Conservation (phyloP, 2,797 vertebrate genomes). For the Spinibarbus caldwelli region DNA sequence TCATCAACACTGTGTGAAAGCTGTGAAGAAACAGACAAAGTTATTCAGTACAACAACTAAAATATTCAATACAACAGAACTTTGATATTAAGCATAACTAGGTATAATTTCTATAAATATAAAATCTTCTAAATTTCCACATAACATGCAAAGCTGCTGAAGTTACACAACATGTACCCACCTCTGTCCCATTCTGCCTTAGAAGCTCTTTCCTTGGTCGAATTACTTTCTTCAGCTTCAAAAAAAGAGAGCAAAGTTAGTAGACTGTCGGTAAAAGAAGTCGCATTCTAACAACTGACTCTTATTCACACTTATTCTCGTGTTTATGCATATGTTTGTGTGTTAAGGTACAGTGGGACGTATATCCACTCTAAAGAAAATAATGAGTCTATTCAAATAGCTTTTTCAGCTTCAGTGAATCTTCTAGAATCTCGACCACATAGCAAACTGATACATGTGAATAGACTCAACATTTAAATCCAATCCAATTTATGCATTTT, state of each 20-base stretch:
- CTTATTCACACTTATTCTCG: too few species aligned
- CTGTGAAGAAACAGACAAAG: constrained; percentile 67
- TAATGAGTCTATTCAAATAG: neutral
- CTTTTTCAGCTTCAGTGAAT: neutral
- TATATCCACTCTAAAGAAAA: neutral
- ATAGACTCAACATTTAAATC: constrained; percentile 14
- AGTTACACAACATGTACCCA: constrained; percentile 59
- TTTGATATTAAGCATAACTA: neutral
- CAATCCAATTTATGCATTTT: neutral
- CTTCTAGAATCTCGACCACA: neutral
- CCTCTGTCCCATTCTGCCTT: constrained; percentile 63
- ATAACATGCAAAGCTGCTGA: constrained; percentile 14
- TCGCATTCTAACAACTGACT: neutral
- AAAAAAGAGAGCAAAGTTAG: constrained; percentile 33
- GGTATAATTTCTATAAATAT: neutral
- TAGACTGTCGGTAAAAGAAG: neutral
- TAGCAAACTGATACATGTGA: neutral
- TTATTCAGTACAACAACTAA: neutral
- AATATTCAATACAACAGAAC: neutral
- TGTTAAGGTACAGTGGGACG: neutral
- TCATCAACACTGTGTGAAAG: constrained; percentile 69
- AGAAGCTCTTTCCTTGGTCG: constrained; percentile 81
- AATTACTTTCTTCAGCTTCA: constrained; percentile 93
- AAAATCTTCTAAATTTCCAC: neutral
- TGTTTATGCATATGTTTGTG: neutral